phyloP scores from a whole-genome alignment of 2,888 invertebrate genomes.

The Hofmannophila pseudospretella region DNA sequence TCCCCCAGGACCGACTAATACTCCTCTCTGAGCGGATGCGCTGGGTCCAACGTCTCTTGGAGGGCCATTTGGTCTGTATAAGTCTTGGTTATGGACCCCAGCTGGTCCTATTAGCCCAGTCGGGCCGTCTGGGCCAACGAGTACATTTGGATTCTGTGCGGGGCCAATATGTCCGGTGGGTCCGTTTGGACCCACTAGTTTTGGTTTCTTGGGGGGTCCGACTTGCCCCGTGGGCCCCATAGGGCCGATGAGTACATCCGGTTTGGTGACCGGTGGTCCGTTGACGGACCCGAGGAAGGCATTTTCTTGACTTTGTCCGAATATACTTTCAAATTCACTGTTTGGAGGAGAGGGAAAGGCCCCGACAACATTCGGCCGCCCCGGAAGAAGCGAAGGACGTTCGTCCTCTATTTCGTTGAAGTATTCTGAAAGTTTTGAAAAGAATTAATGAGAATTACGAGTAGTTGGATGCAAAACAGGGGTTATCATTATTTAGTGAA shows the following conservation, averaged over 20 bases:
- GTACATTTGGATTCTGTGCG: conserved; percentile 24
- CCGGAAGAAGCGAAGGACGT: conserved; percentile 43
- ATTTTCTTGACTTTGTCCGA: conserved; percentile 23
- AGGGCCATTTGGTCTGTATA: conserved; percentile 8
- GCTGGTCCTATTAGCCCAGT: conserved; percentile 26
- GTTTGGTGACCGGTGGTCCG: conserved; percentile 1
- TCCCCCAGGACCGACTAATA: conserved; percentile 53
- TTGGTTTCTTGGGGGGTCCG: conserved; percentile 14
- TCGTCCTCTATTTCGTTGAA: conserved; percentile 60
- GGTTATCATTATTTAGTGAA: too few species aligned
- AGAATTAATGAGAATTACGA: too few species aligned
- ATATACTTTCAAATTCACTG: conserved; percentile 17
- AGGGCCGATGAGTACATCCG: conserved; percentile 22
- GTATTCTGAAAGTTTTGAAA: conserved; percentile 39
- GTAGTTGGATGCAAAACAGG: too few species aligned
- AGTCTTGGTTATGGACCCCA: neutral
- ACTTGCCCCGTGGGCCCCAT: conserved; percentile 26
- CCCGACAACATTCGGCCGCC: conserved; percentile 27
- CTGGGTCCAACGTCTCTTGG: conserved; percentile 10
- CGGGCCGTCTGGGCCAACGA: conserved; percentile 58
- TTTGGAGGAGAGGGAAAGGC: conserved; percentile 34
- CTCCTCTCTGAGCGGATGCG: conserved; percentile 21
- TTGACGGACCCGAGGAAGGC: conserved; percentile 18
- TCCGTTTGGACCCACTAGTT: conserved; percentile 24
- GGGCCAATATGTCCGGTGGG: conserved; percentile 26